Evolutionary conservation across 2,888 invertebrate species (phyloP).

Genomic region (Pristionchus entomophagus): DNA sequence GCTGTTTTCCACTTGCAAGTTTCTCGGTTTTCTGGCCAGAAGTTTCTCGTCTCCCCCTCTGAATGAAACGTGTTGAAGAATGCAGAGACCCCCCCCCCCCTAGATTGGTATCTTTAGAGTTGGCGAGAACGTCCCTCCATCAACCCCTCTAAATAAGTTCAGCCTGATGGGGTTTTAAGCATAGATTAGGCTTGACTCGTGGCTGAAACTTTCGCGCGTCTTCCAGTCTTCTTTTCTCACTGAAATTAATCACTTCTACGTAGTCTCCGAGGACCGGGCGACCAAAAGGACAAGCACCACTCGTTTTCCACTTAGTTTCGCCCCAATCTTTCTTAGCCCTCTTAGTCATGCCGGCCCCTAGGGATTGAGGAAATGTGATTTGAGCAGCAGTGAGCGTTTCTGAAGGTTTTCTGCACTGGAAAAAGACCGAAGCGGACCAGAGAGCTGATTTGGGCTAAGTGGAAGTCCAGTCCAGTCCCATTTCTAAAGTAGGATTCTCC

Average conservation of each 20-base stretch:
- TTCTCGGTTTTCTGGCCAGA: too few relatives aligned
- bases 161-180: too few relatives aligned
- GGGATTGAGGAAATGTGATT: constrained; percentile 21
- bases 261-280: neutral
- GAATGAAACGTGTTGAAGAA: too few relatives aligned
- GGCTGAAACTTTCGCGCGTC: too few relatives aligned
- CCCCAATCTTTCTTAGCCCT: constrained; percentile 9
- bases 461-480: neutral
- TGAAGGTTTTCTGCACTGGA: constrained; percentile 13
- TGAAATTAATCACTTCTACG: constrained; percentile 2
- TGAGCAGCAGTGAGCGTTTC: neutral
- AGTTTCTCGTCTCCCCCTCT: too few relatives aligned
- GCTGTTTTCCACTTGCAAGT: too few relatives aligned
- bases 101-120: too few relatives aligned
- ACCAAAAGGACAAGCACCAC: neutral
- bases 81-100: too few relatives aligned
- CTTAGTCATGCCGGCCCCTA: neutral
- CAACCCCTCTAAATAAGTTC: neutral
- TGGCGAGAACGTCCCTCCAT: neutral
- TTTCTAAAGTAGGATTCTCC: neutral
- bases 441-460: constrained; percentile 16
- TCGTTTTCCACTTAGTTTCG: constrained; percentile 18
- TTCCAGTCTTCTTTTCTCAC: neutral
- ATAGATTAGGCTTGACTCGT: too few relatives aligned
- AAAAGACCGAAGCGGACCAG: neutral